These are phyloP conservation scores for Syrista parreyssii DNA, from an alignment of 2,888 invertebrate genomes.

Conservation along the genomic window DNA sequence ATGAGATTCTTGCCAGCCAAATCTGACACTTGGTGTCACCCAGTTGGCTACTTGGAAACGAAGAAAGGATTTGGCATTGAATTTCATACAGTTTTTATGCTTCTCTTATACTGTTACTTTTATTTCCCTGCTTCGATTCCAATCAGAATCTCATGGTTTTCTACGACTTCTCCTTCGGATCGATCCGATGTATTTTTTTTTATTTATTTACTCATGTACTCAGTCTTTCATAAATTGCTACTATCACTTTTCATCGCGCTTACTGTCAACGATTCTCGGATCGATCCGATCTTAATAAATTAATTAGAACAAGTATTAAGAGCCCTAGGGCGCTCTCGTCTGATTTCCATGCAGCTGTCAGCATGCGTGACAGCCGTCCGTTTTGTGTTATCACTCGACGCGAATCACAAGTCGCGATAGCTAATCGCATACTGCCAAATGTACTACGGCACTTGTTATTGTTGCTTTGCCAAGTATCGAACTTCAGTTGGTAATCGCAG, in stretches of 20 bases:
- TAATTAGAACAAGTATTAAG: neutral
- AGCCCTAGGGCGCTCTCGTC: conserved; percentile 24
- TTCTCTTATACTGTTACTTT: neutral
- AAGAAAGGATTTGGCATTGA: neutral
- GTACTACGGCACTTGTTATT: conserved; percentile 6
- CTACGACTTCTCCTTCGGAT: neutral
- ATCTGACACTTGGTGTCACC: neutral
- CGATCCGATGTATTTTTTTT: neutral
- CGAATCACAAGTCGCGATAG: neutral
- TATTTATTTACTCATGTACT: neutral
- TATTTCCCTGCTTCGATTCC: neutral
- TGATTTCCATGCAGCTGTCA: conserved; percentile 62
- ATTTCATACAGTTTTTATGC: neutral
- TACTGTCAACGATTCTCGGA: neutral
- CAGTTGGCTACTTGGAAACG: neutral
- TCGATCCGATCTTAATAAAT: neutral
- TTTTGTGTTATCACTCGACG: neutral
- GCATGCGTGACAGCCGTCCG: conserved; percentile 52
- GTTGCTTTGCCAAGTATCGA: conserved; percentile 19
- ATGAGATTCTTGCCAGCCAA: neutral
- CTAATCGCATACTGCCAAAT: neutral
- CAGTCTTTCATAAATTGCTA: neutral
- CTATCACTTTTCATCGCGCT: neutral
- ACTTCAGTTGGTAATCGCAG: neutral
- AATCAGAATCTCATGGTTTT: neutral